Base-by-base conservation (phyloP, 1,140 invertebrate genomes). In the Sarcophaga bullata region DNA sequence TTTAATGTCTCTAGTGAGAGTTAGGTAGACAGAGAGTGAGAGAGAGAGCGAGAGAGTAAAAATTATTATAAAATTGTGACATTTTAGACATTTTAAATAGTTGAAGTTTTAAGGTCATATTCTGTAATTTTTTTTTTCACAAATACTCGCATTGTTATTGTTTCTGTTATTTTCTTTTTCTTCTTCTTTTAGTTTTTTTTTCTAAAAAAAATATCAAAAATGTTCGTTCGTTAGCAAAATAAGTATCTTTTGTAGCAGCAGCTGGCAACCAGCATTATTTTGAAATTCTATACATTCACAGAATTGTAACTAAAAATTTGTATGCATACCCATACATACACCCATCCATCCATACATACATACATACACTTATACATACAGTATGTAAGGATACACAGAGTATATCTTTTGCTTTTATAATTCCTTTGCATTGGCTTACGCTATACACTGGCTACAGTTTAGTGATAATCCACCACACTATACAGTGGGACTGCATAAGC, bases 291-390 rank as follows among this genome's bases (percentile, higher is more conserved):
- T 68, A 68, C 62, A 68, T 17, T 68, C 8, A 52, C 25, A 1
- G 25, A 37, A 37, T 37, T 37, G 25, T 37, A 37, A 37, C 25
- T 37, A 37, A 37, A 37, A 37, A 37, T 72, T 72, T 17, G n/a
- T 25, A 25, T 72, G n/a, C 62, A 72, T 72, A 9, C 62, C 62
- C 19, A 72, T 2, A 72, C 17, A 62, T 1, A 7, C 62, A 72
- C 17, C 0, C 62, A 54, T 10, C 1, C 52, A 72, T n/a, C 0
- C 62, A 72, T 9, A 72, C 62, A 72, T 2, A 25, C 62, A 72
- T 19, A 25, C 62, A 72, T 72, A 25, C 62, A 72, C 68, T 48
- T 13, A 76, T 15, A 76, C n/a, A 76, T n/a, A 76, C 48, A 76
- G 49, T 49, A n/a, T 49, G 15, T 76, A n/a, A n/a, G 15, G 54